These are phyloP conservation scores for Embidobia sp. DNA, from an alignment of 2,888 invertebrate genomes.

Conservation along the genomic window DNA sequence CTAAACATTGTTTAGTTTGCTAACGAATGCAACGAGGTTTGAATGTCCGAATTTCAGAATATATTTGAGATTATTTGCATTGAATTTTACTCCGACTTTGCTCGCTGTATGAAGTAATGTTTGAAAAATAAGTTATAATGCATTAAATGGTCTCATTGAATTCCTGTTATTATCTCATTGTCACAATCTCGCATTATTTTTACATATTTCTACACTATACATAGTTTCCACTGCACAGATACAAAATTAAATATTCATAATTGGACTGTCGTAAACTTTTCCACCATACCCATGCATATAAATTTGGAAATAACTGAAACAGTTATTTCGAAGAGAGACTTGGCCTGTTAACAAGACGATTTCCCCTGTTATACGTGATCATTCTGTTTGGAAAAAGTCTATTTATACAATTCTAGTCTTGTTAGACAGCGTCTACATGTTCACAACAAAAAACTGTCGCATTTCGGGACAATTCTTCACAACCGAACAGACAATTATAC, in stretches of 20 bases:
- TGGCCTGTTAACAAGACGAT: constrained; percentile 31
- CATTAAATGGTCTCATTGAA: too few relatives aligned
- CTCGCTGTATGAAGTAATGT: too few relatives aligned
- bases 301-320: constrained; percentile 11
- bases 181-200: too few relatives aligned
- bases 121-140: too few relatives aligned
- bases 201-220: too few relatives aligned
- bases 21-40: too few relatives aligned
- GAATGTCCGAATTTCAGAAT: too few relatives aligned
- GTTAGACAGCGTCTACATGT: constrained; percentile 29
- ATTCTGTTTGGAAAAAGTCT: constrained; percentile 25
- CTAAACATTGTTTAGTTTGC: too few relatives aligned
- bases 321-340: constrained; percentile 19
- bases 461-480: constrained; percentile 28
- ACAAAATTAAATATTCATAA: not conserved
- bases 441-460: constrained; percentile 52
- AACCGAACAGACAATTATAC: constrained; percentile 47
- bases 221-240: too few relatives aligned
- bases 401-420: constrained; percentile 32
- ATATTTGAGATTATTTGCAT: too few relatives aligned
- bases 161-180: too few relatives aligned
- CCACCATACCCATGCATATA: not conserved
- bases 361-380: constrained; percentile 14
- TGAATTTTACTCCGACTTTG: too few relatives aligned
- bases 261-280: not conserved